Base-by-base conservation (phyloP, 2,113 vertebrate species). In the Sminthopsis crassicaudata region DNA sequence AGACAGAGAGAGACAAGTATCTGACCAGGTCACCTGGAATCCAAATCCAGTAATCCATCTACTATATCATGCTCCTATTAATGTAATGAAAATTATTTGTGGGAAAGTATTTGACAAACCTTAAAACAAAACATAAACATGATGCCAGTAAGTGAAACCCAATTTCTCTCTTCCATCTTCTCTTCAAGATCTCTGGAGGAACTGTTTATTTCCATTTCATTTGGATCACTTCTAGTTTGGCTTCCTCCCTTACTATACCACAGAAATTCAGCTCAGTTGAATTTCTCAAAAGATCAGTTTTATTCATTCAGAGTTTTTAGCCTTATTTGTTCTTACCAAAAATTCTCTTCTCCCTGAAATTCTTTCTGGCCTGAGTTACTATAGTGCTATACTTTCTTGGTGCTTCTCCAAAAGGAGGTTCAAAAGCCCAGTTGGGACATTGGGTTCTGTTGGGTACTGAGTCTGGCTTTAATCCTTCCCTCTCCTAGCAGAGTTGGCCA, bases 381-480 rank as follows among this genome's bases (percentile, higher is more conserved):
- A 92, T 14, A 89, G 76, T 60, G 60, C 48, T 94, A 90, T 93
- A 94, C 90, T 95, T 91, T 95, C 36, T 92, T 94, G 88, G 89
- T 92, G 96, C 0, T 8, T 52, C 89, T 94, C 92, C 94, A 97
- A 84, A 42, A 19, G 91, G 19, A 48, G 76, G 76, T 94, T 90
- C 26, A 92, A 30, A 96, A 76, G 6, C 91, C 93, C 91, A 89
- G 60, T 48, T 42, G 93, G 55, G 52, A 96, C 2, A 60, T 95
- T 52, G 30, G 95, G 92, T 95, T 92, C 93, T 96, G 92, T 46
- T 54, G 50, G 36, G 52, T 92, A 94, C 53, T n/a, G 91, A 51
- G 16, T 67, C 84, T 96, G 90, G 90, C 48, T 91, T 96, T 3
- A 92, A 93, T 92, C 95, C 95, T 95, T 97, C 84, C 91, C 36